A percentile compares a stretch with the other conserved stretches of the same genome.
Evolutionary conservation across 1,140 invertebrate genomes (phyloP).

Genomic region (Globodera ellingtonae): DNA sequence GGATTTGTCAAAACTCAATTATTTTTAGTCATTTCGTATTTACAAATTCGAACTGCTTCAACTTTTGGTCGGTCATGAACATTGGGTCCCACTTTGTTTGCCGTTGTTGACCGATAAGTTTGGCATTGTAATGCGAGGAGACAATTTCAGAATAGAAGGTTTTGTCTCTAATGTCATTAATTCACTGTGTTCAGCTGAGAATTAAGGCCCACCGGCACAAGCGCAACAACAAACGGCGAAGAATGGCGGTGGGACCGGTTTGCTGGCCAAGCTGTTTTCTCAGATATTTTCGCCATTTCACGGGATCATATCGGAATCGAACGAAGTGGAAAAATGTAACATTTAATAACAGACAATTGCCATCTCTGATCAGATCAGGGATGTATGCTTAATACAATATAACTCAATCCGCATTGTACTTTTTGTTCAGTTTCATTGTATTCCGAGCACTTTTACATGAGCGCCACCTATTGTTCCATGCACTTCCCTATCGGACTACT

Average conservation of each 20-base stretch:
- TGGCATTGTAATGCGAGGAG: constrained; percentile 64
- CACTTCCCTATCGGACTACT: constrained; percentile 86
- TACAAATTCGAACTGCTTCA: constrained; percentile 62
- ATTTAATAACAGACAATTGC: too few relatives aligned
- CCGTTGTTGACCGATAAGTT: constrained; percentile 75
- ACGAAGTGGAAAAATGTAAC: constrained; percentile 51
- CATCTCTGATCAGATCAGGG: too few relatives aligned
- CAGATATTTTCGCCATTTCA: constrained; percentile 39
- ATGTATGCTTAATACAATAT: not conserved
- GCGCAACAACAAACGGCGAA: not conserved
- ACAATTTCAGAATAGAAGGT: constrained; percentile 23
- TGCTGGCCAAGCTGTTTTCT: constrained; percentile 49
- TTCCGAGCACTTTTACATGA: constrained; percentile 71
- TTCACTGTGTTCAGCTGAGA: not conserved
- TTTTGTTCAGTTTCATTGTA: constrained; percentile 49
- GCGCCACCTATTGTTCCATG: constrained; percentile 81
- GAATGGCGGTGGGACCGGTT: constrained; percentile 27
- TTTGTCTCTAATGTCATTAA: not conserved
- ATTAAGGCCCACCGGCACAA: constrained; percentile 14
- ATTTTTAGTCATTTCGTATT: constrained; percentile 43
- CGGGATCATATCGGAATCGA: constrained; percentile 37
- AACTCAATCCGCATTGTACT: constrained; percentile 6
- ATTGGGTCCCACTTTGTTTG: constrained; percentile 70
- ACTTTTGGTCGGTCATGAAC: constrained; percentile 69
- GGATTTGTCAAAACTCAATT: not conserved